These are phyloP conservation scores for Pyrocephalus nanus DNA, from an alignment of 2,797 vertebrate genomes.

Conservation along the genomic window DNA sequence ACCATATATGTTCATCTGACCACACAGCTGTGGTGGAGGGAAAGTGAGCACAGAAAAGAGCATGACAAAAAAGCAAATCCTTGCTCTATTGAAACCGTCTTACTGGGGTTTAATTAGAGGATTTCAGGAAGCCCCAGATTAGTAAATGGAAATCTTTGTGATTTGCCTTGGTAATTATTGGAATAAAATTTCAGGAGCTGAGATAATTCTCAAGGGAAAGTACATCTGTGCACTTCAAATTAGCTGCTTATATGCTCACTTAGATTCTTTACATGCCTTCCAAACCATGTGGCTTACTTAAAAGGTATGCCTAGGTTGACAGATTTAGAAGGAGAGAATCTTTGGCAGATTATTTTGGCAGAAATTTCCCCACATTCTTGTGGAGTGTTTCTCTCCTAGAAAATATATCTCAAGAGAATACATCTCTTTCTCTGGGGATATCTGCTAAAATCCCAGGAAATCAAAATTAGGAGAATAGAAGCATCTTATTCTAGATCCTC, in stretches of 20 bases:
- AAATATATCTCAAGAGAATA: not conserved
- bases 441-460: not conserved
- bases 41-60: not conserved
- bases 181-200: slow-evolving; percentile 39
- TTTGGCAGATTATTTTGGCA: slow-evolving; percentile 3
- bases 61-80: not conserved
- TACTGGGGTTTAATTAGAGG: slow-evolving; percentile 23
- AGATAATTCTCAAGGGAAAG: slow-evolving; percentile 33
- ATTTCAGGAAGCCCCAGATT: slow-evolving; percentile 50
- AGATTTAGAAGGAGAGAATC: slow-evolving; percentile 8
- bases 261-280: slow-evolving; percentile 54
- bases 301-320: slow-evolving; percentile 10
- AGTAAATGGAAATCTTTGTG: slow-evolving; percentile 54
- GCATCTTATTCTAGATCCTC: not conserved
- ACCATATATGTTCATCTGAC: not conserved
- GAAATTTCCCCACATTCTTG: not conserved
- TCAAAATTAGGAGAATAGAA: not conserved
- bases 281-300: slow-evolving; percentile 10
- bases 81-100: not conserved
- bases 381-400: not conserved
- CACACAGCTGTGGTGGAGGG: not conserved
- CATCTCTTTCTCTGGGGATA: not conserved
- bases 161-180: slow-evolving; percentile 59
- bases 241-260: slow-evolving; percentile 55
- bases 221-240: slow-evolving; percentile 43